Base-by-base conservation (phyloP, 1,140 invertebrate genomes). In the Drosophila rufa region DNA sequence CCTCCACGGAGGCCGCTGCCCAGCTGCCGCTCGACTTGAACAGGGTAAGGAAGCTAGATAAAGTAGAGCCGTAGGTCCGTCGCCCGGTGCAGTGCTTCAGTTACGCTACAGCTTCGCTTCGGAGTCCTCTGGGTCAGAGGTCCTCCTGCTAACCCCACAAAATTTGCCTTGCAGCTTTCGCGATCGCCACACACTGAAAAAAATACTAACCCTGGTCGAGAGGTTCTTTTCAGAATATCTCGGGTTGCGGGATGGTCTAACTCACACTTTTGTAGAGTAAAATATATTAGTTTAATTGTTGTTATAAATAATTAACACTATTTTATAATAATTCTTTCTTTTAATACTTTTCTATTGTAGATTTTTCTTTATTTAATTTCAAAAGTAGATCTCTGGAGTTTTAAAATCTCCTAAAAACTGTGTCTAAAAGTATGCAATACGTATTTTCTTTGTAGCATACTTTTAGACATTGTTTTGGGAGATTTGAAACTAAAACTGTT, bases 41-140 rank as follows among this genome's bases (percentile, higher is more conserved):
- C 75, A 74, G 91, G 91, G 91, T 92, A 92, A 92, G 91, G 78
- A 79, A 80, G 77, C 55, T 50, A 57, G 75, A 75, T 40, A 42
- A 68, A 56, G 51, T 70, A 73, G 82, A 80, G 56, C 67, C 71
- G n/a, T 90, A 87, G 79, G 45, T 55, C 33, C 55, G n/a, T 64
- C 59, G 47, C 51, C 71, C 64, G 85, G 81, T 89, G 81, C 66
- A 73, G 80, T 84, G 82, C 82, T 84, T 84, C 81, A 68, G 71
- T 70, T 80, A 59, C 53, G 79, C 79, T 73, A 75, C 59, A 47
- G 80, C 82, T 82, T 67, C 74, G 80, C 81, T 78, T 80, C 40
- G 12, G 65, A 51, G 53, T 61, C 62, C 60, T 70, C 47, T 46
- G 17, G 14, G 46, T 56, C 45, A 40, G 33, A 25, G 38, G 42